These are phyloP conservation scores for Sebastes trivittatus DNA, from an alignment of 2,797 vertebrate genomes.

Conservation along the genomic window DNA sequence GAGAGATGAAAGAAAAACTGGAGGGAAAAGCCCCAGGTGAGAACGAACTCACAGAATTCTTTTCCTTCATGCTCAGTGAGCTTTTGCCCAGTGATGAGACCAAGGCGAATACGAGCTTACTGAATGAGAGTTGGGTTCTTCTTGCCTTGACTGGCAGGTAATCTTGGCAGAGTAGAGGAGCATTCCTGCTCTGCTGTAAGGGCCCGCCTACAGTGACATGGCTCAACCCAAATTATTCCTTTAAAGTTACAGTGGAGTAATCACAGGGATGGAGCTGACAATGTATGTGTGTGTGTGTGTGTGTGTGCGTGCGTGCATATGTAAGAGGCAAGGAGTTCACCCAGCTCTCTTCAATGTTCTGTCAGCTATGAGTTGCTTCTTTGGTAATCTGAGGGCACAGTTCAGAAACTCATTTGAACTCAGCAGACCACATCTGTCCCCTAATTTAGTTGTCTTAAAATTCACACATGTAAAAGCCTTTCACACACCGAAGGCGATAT, in stretches of 20 bases:
- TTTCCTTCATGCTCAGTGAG: background rate
- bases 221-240: constrained; percentile 53
- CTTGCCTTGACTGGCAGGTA: constrained; percentile 87
- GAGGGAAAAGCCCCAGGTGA: constrained; percentile 74
- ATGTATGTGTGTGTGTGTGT: constrained; percentile 18
- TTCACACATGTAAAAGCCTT: background rate
- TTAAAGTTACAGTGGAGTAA: constrained; percentile 54
- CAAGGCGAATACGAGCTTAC: constrained; percentile 92
- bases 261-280: constrained; percentile 54
- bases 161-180: constrained; percentile 92
- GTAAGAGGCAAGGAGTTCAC: constrained; percentile 41
- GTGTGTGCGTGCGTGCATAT: background rate
- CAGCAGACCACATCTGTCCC: background rate
- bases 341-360: constrained; percentile 48
- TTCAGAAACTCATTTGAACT: background rate
- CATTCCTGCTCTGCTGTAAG: constrained; percentile 91
- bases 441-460: background rate
- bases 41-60: background rate
- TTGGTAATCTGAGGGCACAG: constrained; percentile 78
- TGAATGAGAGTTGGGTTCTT: constrained; percentile 73
- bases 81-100: constrained; percentile 87
- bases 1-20: constrained; percentile 82
- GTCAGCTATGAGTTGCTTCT: constrained; percentile 71
- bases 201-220: constrained; percentile 88
- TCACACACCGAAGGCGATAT: too few species aligned